Base-by-base conservation (phyloP, 2,113 vertebrate species). In the Poeciliopsis retropinna region DNA sequence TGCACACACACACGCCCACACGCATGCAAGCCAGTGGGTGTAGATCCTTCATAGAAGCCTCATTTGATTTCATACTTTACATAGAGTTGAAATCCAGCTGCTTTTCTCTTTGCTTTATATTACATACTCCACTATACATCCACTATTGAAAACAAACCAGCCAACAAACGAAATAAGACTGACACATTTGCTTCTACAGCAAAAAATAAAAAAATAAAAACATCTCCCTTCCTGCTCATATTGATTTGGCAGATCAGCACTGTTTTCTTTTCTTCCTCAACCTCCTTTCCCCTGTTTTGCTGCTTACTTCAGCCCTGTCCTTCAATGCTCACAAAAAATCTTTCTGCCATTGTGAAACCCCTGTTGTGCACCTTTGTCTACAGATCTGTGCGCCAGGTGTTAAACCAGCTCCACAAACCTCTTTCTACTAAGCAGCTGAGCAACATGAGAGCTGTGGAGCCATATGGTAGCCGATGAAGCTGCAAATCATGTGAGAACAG, bases 211-310 rank as follows among this genome's bases (percentile, higher is more conserved):
- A 44, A 64, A 37, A 79, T 64, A 63, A 61, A 78, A 63, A 62
- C 27, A 37, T 37, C 71, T 85, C 75, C 64, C 64, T 29, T 76
- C 84, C 84, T 75, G 77, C 72, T 72, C 11, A 22, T 74, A 84
- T 82, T 70, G 85, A 83, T 87, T 80, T 71, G 75, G 72, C 75
- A 68, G 72, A 82, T 78, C 80, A 73, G 76, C 70, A 64, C 29
- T 10, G 51, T n/a, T 57, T 54, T 73, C 72, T 67, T 3, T 30
- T 64, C 63, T 74, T 65, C 78, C 14, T 51, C 61, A 30, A 31
- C 72, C 31, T 17, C 70, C 19, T 32, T 57, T 47, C 47, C 63
- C 28, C 3, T 25, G 22, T 31, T 60, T 70, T 39, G 17, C 64
- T 28, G 73, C 79, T 64, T 47, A 13, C 73, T 54, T 69, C 64